Evolutionary conservation across 2,797 vertebrate species (phyloP).

Genomic region (Liparis tanakae): DNA sequence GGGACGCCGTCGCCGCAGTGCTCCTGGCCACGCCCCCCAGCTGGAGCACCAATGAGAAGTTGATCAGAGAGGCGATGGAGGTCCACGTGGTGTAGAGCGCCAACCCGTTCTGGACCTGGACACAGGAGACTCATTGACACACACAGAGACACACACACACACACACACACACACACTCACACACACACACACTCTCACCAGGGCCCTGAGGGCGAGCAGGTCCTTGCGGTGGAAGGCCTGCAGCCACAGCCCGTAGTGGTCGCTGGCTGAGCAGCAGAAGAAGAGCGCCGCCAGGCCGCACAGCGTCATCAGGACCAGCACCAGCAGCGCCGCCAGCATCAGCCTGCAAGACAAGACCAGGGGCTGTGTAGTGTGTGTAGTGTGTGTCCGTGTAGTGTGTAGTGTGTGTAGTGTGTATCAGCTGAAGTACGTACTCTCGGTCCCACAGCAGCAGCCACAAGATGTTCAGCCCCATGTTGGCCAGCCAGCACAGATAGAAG

Average conservation of each 20-base stretch:
- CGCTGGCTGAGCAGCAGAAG: slow-evolving; percentile 74
- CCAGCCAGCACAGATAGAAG: slow-evolving; percentile 81
- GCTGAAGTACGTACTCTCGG: slow-evolving; percentile 73
- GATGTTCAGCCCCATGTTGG: slow-evolving; percentile 79
- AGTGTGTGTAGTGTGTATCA: too few relatives aligned
- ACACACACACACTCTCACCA: slow-evolving; percentile 50
- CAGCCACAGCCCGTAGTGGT: slow-evolving; percentile 73
- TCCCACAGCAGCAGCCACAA: slow-evolving; percentile 84
- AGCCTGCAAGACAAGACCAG: slow-evolving; percentile 46
- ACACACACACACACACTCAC: not conserved
- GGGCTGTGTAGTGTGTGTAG: too few relatives aligned
- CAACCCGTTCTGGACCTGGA: slow-evolving; percentile 88
- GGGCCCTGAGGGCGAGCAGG: slow-evolving; percentile 61
- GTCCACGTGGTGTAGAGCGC: slow-evolving; percentile 87
- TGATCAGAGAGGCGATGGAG: slow-evolving; percentile 85
- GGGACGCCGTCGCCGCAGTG: slow-evolving; percentile 75
- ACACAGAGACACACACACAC: not conserved
- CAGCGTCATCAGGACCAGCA: slow-evolving; percentile 68
- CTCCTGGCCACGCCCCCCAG: slow-evolving; percentile 72
- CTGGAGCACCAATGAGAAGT: slow-evolving; percentile 84
- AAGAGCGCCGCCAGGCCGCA: slow-evolving; percentile 70
- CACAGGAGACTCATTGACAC: not conserved
- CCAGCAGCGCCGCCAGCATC: slow-evolving; percentile 62
- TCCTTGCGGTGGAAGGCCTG: slow-evolving; percentile 67
- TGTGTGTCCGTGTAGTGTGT: too few relatives aligned